Conservation (phyloP, 2,113 vertebrate species). For the Fulica atra region DNA sequence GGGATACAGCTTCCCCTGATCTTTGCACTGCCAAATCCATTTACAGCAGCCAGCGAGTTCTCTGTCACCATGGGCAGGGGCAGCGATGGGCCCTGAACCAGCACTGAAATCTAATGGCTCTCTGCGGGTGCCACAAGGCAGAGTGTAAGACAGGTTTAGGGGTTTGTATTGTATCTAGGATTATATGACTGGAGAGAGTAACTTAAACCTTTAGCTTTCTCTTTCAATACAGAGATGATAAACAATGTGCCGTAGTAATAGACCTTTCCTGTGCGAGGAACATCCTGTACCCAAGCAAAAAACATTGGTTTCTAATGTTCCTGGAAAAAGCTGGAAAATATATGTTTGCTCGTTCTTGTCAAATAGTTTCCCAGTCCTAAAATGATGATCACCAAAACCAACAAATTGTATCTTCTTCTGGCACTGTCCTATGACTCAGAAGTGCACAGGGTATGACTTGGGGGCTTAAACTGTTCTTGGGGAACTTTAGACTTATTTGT, state of each 20-base stretch:
- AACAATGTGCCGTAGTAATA: not conserved
- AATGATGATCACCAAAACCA: not conserved
- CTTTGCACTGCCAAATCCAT: constrained; percentile 27
- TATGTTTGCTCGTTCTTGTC: not conserved
- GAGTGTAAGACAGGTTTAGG: not conserved
- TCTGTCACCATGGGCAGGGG: not conserved
- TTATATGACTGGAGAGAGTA: not conserved
- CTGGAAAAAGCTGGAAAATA: not conserved
- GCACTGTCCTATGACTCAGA: not conserved
- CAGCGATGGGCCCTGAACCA: not conserved
- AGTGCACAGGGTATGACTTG: not conserved
- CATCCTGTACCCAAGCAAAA: not conserved
- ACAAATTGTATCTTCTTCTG: not conserved
- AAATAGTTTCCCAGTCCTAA: not conserved
- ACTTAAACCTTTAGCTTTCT: not conserved
- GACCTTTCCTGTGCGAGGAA: not conserved
- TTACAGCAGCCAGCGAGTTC: not conserved
- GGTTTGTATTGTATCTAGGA: not conserved
- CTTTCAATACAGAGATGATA: not conserved
- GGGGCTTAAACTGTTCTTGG: not conserved
- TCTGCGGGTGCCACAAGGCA: not conserved
- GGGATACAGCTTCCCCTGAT: not conserved
- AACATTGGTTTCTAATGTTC: not conserved
- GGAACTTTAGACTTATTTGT: not conserved
- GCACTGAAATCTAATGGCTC: not conserved